Percentiles rank a stretch among this genome's conserved stretches.
Conservation (phyloP, 2,113 vertebrate species). For the Paraplagusia blochii region DNA sequence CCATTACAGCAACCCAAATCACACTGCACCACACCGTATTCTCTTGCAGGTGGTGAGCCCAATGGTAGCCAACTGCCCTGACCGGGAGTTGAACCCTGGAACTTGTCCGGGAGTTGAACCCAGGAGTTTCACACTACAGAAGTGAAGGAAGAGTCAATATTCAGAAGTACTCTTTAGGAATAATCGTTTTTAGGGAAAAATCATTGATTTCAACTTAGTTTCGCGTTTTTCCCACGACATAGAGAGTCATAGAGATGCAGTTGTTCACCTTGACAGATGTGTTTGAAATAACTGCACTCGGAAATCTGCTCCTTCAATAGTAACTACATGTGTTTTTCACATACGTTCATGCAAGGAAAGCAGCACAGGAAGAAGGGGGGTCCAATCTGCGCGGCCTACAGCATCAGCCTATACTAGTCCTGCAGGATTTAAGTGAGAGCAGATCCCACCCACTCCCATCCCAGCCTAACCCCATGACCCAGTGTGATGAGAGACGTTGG, state of each 20-base stretch:
- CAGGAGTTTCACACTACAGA: too few relatives aligned
- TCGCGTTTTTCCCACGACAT: too few relatives aligned
- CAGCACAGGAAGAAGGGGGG: constrained; percentile 13
- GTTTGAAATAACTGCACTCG: constrained; percentile 7
- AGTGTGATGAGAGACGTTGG: constrained; percentile 55
- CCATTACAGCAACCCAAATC: too few relatives aligned
- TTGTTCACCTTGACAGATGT: constrained; percentile 14
- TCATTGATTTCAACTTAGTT: too few relatives aligned
- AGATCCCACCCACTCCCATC: constrained; percentile 52
- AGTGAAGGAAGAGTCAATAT: too few relatives aligned
- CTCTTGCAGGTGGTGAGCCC: too few relatives aligned
- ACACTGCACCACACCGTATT: too few relatives aligned
- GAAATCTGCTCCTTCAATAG: not conserved
- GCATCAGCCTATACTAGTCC: constrained; percentile 17
- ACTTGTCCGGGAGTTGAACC: too few relatives aligned
- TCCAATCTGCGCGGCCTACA: constrained; percentile 20
- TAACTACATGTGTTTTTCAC: constrained; percentile 5
- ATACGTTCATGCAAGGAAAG: constrained; percentile 1
- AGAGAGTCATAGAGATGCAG: not conserved
- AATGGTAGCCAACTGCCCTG: too few relatives aligned
- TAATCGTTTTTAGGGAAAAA: too few relatives aligned
- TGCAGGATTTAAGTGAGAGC: constrained; percentile 41
- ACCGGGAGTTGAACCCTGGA: too few relatives aligned
- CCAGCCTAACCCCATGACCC: constrained; percentile 36
- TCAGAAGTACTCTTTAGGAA: too few relatives aligned